phyloP scores from a whole-genome alignment of 1,140 invertebrate species.

The Tigriopus japonicus region DNA sequence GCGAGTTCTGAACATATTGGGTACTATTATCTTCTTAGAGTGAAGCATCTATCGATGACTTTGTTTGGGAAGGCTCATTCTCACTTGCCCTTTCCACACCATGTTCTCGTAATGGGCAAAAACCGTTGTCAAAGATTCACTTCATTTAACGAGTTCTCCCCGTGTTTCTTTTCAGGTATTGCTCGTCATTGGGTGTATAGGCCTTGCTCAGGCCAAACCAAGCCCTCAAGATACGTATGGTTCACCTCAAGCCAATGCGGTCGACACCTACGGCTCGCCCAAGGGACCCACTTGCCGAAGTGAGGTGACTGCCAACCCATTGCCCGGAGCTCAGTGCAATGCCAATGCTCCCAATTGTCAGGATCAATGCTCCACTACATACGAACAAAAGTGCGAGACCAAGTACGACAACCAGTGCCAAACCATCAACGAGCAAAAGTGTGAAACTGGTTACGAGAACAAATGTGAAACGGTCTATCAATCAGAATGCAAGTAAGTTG shows the following conservation, averaged over 20 bases:
- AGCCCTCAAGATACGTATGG: constrained; percentile 3
- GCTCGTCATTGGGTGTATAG: not conserved
- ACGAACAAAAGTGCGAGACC: constrained; percentile 9
- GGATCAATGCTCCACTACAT: constrained; percentile 1
- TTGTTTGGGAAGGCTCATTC: no score
- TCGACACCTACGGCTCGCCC: constrained; percentile 8
- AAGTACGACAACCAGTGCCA: constrained; percentile 4
- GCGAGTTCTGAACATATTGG: no score
- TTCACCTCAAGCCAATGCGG: not conserved
- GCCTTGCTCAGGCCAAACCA: not conserved
- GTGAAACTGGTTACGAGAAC: constrained; percentile 2
- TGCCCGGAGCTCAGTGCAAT: constrained; percentile 3
- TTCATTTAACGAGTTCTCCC: not conserved
- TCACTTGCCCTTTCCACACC: no score
- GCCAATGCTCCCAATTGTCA: constrained; percentile 4
- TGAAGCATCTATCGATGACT: no score
- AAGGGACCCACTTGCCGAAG: constrained; percentile 1
- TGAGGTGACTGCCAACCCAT: not conserved
- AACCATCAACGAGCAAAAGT: constrained; percentile 5
- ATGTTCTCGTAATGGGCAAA: no score
- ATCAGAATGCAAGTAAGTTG: not conserved
- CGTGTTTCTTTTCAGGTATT: not conserved
- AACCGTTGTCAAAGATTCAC: no score
- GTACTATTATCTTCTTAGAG: no score
- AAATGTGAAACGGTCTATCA: constrained; percentile 9